Evolutionary conservation across 2,888 invertebrate genomes (phyloP), one percentile per base, ranked within the genome.

Genomic region (Polymixis flavicincta): DNA sequence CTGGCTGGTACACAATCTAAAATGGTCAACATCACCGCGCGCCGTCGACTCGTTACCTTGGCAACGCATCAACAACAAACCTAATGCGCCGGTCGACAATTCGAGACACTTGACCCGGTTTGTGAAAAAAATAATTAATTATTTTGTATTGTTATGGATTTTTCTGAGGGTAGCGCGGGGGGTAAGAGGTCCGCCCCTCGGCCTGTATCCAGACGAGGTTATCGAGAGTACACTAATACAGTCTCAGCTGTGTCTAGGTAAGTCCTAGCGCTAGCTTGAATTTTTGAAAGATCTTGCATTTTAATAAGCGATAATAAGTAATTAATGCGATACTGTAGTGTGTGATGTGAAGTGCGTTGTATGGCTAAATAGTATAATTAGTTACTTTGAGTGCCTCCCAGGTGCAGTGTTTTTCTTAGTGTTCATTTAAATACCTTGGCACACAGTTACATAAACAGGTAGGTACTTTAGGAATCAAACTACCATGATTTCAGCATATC

Each of bases 121-220:
- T 87, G 89, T 90, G 90, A 90, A 92, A 91, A 92, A 91, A 70
- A 48, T 79, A 92, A 75, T 61, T 87, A 87, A 87, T 87, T 87
- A 85, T 50, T 78, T 72, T 63, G 60, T 76, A 65, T 78, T 80
- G 71, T 90, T 96, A 96, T 96, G 96, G 96, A 96, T 95, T 96
- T 92, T 94, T 94, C 95, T 80, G 96, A 95, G 74, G 91, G 92
- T 86, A 94, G 92, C 57, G 90, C 90, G 84, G 93, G 92, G 84
- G 89, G 90, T 67, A 92, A 92, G 72, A 91, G 94, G 73, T 75
- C 91, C 78, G 91, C 90, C n/a, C 85, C 92, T 7, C 89, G 96
- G 6, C 96, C 96, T 0, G 92, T 96, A 48, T 96, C 96, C 50
- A 92, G 96, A 73, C 85, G 96, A 4, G 96, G 96, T 0, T 94